A percentile compares a stretch with the other conserved stretches of the same genome.
These are phyloP conservation scores for Zygogramma bicolorata DNA, from an alignment of 2,888 invertebrate genomes.

Conservation along the genomic window DNA sequence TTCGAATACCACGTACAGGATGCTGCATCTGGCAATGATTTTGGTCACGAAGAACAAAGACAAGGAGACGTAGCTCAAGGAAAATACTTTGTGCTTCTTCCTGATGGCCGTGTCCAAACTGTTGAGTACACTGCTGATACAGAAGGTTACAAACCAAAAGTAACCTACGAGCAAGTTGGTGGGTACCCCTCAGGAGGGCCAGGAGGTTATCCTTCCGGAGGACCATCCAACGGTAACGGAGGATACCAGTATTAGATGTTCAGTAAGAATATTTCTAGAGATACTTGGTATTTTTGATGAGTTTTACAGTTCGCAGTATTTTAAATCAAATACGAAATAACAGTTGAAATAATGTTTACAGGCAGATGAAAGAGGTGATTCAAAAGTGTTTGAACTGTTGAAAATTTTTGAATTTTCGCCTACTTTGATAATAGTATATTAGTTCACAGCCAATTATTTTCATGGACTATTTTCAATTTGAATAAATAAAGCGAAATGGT, in stretches of 20 bases:
- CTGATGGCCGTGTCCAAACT: conserved; percentile 76
- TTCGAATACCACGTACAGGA: conserved; percentile 78
- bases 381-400: no score
- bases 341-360: background rate
- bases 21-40: conserved; percentile 75
- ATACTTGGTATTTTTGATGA: conserved; percentile 20
- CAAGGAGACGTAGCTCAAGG: conserved; percentile 77
- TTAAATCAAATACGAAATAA: background rate
- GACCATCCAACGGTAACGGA: conserved; percentile 23
- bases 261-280: conserved; percentile 9
- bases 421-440: no score
- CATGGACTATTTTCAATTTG: no score
- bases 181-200: conserved; percentile 55
- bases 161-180: conserved; percentile 70
- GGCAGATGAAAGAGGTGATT: no score
- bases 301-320: background rate
- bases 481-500: no score
- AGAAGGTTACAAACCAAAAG: conserved; percentile 75
- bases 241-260: conserved; percentile 34
- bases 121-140: conserved; percentile 77
- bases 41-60: conserved; percentile 76
- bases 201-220: conserved; percentile 29
- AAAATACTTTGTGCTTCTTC: conserved; percentile 76
- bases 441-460: no score
- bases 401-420: no score